Evolutionary conservation across 2,888 invertebrate genomes (phyloP).

Genomic region (Auanema sp.): DNA sequence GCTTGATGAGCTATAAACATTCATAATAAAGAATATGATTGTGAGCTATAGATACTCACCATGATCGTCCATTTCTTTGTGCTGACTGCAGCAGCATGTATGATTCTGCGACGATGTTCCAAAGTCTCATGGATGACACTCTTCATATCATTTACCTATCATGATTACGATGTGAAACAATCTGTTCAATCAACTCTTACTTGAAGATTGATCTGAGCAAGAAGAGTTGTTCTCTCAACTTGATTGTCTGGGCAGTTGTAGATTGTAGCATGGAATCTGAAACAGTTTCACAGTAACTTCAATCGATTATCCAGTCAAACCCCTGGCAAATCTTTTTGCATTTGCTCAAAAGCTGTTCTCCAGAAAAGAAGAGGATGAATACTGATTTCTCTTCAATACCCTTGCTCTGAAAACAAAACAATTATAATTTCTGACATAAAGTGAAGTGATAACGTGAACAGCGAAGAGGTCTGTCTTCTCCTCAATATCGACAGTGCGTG

Average conservation of each 20-base stretch:
- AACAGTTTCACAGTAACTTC: not conserved
- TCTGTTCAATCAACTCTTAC: slow-evolving; percentile 7
- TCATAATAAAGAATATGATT: not conserved
- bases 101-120: slow-evolving; percentile 92
- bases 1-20: slow-evolving; percentile 77
- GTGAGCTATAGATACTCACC: slow-evolving; percentile 65
- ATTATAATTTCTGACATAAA: slow-evolving; percentile 70
- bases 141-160: slow-evolving; percentile 91
- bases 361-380: slow-evolving; percentile 79
- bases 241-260: slow-evolving; percentile 92
- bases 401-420: slow-evolving; percentile 15
- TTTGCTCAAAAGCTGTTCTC: slow-evolving; percentile 90
- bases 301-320: slow-evolving; percentile 52
- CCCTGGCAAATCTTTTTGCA: slow-evolving; percentile 98
- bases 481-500: slow-evolving; percentile 45
- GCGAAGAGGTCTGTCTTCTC: slow-evolving; percentile 37
- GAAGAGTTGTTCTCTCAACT: slow-evolving; percentile 91
- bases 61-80: slow-evolving; percentile 94
- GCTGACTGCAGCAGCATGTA: slow-evolving; percentile 94
- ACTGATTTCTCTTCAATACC: slow-evolving; percentile 92
- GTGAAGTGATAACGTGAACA: slow-evolving; percentile 17
- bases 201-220: slow-evolving; percentile 85
- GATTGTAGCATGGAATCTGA: slow-evolving; percentile 84
- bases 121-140: slow-evolving; percentile 93
- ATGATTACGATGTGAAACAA: slow-evolving; percentile 76